Evolutionary conservation across 2,888 invertebrate genomes (phyloP).

Genomic region (Andricus curvator): DNA sequence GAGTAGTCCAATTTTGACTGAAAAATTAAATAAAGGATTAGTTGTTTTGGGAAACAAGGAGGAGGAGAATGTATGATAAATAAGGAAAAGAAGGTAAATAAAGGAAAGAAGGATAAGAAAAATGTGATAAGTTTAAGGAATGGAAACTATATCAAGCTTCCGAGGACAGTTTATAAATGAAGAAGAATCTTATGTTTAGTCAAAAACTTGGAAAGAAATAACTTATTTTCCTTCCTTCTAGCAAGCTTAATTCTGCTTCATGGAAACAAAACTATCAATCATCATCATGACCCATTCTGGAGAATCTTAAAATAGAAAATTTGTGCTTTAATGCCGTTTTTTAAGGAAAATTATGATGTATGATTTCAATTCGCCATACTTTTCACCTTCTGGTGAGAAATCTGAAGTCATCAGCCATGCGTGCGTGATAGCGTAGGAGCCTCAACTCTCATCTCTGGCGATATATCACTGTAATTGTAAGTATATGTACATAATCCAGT

Average conservation of each 20-base stretch:
- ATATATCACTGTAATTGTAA: constrained; percentile 58
- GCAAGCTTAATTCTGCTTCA: not conserved
- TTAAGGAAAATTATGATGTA: not conserved
- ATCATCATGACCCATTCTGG: not conserved
- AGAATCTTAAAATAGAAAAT: not conserved
- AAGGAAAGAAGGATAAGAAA: too few species aligned
- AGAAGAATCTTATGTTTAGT: too few species aligned
- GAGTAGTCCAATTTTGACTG: too few species aligned
- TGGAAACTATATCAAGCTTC: too few species aligned
- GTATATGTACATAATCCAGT: constrained; percentile 52
- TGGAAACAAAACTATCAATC: not conserved
- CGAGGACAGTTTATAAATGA: too few species aligned
- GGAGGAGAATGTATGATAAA: too few species aligned
- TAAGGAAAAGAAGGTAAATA: too few species aligned
- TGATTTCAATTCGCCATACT: constrained; percentile 18
- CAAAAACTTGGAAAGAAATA: too few species aligned
- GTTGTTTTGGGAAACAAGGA: too few species aligned
- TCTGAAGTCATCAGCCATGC: constrained; percentile 19
- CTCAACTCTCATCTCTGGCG: constrained; percentile 37
- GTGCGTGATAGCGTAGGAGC: constrained; percentile 17
- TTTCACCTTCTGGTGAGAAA: constrained; percentile 35
- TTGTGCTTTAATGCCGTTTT: not conserved
- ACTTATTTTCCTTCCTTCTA: too few species aligned
- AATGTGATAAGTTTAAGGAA: too few species aligned
- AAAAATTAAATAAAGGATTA: too few species aligned